phyloP scores from a whole-genome alignment of 2,888 invertebrate species.

The Cenopis cana region DNA sequence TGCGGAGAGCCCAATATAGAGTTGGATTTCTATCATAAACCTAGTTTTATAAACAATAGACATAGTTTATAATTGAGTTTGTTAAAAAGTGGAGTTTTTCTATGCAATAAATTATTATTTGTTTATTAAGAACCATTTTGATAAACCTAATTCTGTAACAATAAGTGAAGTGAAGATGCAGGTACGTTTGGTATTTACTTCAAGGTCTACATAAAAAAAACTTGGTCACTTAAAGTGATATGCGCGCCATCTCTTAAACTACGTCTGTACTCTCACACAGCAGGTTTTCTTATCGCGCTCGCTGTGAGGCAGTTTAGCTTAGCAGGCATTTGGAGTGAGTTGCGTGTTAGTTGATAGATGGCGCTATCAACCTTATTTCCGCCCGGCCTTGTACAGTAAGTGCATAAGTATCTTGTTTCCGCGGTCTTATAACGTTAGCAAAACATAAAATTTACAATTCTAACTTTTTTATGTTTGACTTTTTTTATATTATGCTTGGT shows the following conservation, averaged over 20 bases:
- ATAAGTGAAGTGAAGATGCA: neutral
- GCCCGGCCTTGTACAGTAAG: neutral
- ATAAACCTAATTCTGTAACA: neutral
- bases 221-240: neutral
- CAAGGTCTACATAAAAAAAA: neutral
- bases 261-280: neutral
- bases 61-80: slow-evolving; percentile 33
- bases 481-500: too few species aligned
- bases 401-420: neutral
- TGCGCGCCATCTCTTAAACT: slow-evolving; percentile 19
- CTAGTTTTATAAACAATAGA: slow-evolving; percentile 27
- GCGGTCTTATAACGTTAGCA: neutral
- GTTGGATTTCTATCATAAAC: slow-evolving; percentile 22
- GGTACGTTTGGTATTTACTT: neutral
- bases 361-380: slow-evolving; percentile 12
- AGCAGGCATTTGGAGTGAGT: neutral
- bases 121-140: slow-evolving; percentile 44
- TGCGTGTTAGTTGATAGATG: slow-evolving; percentile 9
- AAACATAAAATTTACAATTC: too few species aligned
- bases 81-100: slow-evolving; percentile 44
- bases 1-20: slow-evolving; percentile 4
- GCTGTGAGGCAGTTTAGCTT: neutral
- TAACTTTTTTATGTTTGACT: too few species aligned
- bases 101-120: slow-evolving; percentile 50
- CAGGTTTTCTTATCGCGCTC: neutral